A percentile compares a stretch with the other conserved stretches of the same genome.
These are phyloP conservation scores for Oreochromis tanganicae DNA, from an alignment of 2,113 vertebrate genomes.

Conservation along the genomic window DNA sequence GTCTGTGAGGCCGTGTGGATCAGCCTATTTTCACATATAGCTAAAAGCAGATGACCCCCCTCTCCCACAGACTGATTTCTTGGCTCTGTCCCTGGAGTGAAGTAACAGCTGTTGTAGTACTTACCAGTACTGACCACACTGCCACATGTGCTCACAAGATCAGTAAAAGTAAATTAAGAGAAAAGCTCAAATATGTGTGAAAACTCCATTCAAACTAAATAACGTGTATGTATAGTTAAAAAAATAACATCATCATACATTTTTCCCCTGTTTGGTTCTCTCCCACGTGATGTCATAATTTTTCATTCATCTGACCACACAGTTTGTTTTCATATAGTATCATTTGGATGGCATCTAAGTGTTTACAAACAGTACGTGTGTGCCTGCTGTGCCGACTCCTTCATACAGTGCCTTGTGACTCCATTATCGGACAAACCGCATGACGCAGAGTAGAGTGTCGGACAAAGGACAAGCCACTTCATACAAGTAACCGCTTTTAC, in stretches of 20 bases:
- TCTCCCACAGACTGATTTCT: neutral
- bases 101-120: constrained; percentile 57
- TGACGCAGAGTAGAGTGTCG: neutral
- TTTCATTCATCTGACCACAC: neutral
- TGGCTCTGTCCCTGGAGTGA: constrained; percentile 7
- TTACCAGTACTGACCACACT: neutral
- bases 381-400: neutral
- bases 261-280: neutral
- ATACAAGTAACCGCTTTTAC: constrained; percentile 59
- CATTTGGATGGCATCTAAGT: neutral
- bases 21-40: constrained; percentile 26
- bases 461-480: neutral
- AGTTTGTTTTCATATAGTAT: neutral
- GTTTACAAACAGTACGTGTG: neutral
- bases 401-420: neutral
- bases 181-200: neutral
- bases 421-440: neutral
- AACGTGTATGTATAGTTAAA: neutral
- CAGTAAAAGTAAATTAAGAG: neutral
- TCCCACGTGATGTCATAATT: neutral
- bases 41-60: neutral
- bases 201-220: neutral
- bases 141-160: neutral
- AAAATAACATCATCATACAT: neutral
- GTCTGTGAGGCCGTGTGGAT: neutral